Conservation (phyloP, 2,797 vertebrate genomes). For the Sebastes vulpes region DNA sequence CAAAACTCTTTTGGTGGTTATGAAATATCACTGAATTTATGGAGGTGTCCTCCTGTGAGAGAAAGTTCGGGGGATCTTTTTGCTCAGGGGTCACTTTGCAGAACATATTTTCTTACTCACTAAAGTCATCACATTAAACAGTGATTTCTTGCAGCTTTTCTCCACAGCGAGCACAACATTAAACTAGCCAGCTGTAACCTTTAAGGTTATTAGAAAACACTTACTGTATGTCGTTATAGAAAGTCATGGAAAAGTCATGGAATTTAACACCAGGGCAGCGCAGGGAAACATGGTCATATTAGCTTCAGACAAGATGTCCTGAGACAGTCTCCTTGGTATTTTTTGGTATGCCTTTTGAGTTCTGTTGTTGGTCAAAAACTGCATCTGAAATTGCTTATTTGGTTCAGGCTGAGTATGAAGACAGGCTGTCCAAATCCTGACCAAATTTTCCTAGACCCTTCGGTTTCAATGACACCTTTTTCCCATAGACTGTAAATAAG, state of each 20-base stretch:
- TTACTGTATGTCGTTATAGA: not conserved
- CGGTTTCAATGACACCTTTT: not conserved
- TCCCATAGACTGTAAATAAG: too few relatives aligned
- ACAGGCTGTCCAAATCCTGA: fast-evolving
- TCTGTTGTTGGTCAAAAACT: not conserved
- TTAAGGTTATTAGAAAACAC: not conserved
- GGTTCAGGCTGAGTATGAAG: not conserved
- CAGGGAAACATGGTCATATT: not conserved
- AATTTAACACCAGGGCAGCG: not conserved
- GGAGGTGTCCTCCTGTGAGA: not conserved
- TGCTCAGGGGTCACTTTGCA: constrained; percentile 35
- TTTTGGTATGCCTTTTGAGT: not conserved
- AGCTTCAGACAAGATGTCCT: too few relatives aligned
- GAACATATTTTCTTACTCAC: not conserved
- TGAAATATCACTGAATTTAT: constrained; percentile 16
- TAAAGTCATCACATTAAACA: constrained; percentile 13
- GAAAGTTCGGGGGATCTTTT: constrained; percentile 1
- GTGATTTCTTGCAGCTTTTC: constrained; percentile 22
- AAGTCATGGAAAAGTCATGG: constrained; percentile 2
- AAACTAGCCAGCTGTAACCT: not conserved
- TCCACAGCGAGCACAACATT: not conserved
- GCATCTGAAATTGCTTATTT: not conserved
- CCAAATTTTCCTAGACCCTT: not conserved
- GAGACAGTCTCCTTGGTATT: not conserved
- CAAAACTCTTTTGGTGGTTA: not conserved